A percentile compares a stretch with the other conserved stretches of the same genome.
These are phyloP conservation scores for Cetonia aurata DNA, from an alignment of 2,888 invertebrate species.

Conservation along the genomic window DNA sequence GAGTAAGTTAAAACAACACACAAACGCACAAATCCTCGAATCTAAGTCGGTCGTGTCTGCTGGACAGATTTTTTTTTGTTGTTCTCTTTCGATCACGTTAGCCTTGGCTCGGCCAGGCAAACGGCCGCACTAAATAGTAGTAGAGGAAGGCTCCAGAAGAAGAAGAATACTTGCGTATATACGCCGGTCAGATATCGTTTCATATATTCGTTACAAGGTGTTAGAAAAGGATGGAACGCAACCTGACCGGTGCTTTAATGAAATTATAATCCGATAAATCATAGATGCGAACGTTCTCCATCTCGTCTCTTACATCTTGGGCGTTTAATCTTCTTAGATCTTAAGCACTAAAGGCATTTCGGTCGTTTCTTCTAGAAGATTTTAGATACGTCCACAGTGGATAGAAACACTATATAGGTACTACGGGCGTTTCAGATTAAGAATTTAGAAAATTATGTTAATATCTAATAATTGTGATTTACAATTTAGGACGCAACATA, in stretches of 20 bases:
- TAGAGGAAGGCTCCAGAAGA: conserved; percentile 42
- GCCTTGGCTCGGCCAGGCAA: conserved; percentile 55
- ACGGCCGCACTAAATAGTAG: conserved; percentile 53
- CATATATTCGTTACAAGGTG: neutral
- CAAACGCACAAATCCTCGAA: conserved; percentile 29
- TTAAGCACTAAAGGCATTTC: neutral
- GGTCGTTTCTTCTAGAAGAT: neutral
- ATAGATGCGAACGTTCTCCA: conserved; percentile 23
- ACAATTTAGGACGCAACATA: neutral
- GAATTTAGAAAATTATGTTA: too few species aligned
- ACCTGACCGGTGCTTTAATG: conserved; percentile 26
- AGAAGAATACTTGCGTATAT: conserved; percentile 17
- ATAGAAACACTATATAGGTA: too few species aligned
- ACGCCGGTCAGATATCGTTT: neutral
- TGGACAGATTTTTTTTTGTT: conserved; percentile 27
- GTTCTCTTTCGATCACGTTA: conserved; percentile 49
- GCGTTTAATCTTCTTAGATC: neutral
- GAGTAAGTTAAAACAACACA: conserved; percentile 23
- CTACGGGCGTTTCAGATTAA: too few species aligned
- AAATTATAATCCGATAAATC: conserved; percentile 37
- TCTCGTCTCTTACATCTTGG: conserved; percentile 19
- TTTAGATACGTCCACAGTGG: too few species aligned
- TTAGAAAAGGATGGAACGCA: conserved; percentile 2
- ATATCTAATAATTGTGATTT: too few species aligned
- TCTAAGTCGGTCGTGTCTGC: conserved; percentile 37